Evolutionary conservation across 2,888 invertebrate species (phyloP).

Genomic region (Trichopoda pennipes): DNA sequence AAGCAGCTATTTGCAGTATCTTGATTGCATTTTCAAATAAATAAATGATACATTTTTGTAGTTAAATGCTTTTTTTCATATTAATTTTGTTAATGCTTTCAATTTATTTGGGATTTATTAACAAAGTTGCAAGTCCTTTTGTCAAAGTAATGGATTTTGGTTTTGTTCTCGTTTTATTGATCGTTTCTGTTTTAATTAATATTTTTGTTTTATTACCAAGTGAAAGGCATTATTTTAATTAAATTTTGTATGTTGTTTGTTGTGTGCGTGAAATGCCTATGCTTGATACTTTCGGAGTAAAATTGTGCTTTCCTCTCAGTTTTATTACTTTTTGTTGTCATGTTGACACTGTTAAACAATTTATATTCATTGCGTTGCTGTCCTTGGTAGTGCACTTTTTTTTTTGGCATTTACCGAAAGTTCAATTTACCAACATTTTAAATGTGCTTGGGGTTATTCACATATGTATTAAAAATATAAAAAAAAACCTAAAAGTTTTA

Average conservation of each 20-base stretch:
- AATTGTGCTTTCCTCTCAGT: background rate
- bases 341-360: background rate
- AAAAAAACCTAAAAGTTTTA: constrained; percentile 31
- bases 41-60: background rate
- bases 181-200: background rate
- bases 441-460: background rate
- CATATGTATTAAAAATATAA: constrained; percentile 2
- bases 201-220: constrained; percentile 4
- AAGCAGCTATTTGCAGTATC: background rate
- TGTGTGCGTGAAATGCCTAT: background rate
- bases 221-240: constrained; percentile 48
- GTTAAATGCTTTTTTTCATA: background rate
- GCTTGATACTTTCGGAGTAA: too few relatives aligned
- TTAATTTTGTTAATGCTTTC: too few relatives aligned
- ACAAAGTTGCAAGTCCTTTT: background rate
- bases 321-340: constrained; percentile 1
- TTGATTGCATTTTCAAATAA: background rate
- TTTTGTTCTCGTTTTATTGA: constrained; percentile 9
- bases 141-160: background rate
- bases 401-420: background rate
- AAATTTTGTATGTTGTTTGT: constrained; percentile 7
- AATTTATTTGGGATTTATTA: background rate
- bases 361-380: background rate
- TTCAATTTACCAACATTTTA: constrained; percentile 22
- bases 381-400: background rate